Percentiles rank a stretch among this genome's conserved stretches.
Conservation (phyloP, 2,113 vertebrate genomes). For the Triplophysa tibetana region DNA sequence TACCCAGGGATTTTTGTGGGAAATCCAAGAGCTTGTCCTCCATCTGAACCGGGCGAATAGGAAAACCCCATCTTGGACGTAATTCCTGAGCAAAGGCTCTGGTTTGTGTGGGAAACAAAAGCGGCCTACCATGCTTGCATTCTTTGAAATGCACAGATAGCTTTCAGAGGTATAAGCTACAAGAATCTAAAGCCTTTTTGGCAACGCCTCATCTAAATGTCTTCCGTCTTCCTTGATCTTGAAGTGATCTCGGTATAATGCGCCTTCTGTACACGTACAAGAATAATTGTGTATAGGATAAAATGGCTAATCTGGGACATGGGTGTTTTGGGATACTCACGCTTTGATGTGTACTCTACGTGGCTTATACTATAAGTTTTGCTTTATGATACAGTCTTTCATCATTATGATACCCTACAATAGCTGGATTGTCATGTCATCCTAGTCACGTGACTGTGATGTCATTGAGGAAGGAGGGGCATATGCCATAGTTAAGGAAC, state of each 20-base stretch:
- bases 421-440: too few relatives aligned
- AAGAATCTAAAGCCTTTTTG: slow-evolving; percentile 19
- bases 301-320: too few relatives aligned
- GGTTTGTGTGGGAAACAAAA: slow-evolving; percentile 51
- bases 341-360: too few relatives aligned
- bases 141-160: slow-evolving; percentile 21
- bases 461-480: too few relatives aligned
- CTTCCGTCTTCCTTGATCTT: background rate
- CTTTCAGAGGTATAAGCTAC: background rate
- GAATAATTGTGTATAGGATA: background rate
- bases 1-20: slow-evolving; percentile 52
- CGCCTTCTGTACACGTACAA: background rate
- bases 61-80: slow-evolving; percentile 51
- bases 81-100: slow-evolving; percentile 46
- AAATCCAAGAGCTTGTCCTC: slow-evolving; percentile 57
- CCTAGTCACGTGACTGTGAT: too few relatives aligned
- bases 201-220: background rate
- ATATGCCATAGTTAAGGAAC: too few relatives aligned
- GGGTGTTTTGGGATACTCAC: too few relatives aligned
- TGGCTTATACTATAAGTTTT: too few relatives aligned
- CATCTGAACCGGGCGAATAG: slow-evolving; percentile 52
- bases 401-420: too few relatives aligned
- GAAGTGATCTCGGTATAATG: slow-evolving; percentile 15
- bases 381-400: too few relatives aligned
- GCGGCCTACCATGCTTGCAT: slow-evolving; percentile 25